Evolutionary conservation across 2,888 invertebrate species (phyloP), one percentile per base, ranked within the genome.

Genomic region (Stenodera caucasica): DNA sequence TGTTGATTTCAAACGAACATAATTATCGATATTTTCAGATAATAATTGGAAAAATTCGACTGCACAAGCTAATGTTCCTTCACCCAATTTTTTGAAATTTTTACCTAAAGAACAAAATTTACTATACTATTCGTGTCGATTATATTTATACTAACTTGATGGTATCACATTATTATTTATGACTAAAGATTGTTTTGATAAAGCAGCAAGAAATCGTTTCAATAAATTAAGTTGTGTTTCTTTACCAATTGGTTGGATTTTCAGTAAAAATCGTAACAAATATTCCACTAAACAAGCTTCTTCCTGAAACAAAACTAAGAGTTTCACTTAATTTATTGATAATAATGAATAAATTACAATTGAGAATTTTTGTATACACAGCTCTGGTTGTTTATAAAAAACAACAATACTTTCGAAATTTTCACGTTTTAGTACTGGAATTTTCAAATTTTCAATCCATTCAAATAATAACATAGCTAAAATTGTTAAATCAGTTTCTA

Each of bases 391-490:
- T 49, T 85, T 84, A 12, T 86, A 84, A 61, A 86, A 78, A 0
- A 84, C 83, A 0, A 91, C 87, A 54, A 92, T 86, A 55, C 83
- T 81, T 57, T 88, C 86, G 49, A 92, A 81, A 74, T 89, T 87
- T 55, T 89, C 88, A 23, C 85, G 81, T 65, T 85, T 84, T 15
- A 92, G 76, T 30, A 91, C 80, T 0, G 90, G 89, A 57, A 83
- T 83, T 81, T 89, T 88, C 50, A 93, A 79, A 18, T 86, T 86
- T 74, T 92, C 91, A 55, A 93, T 76, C 92, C 92, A 93, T 67
- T 90, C 88, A 78, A 87, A 89, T 35, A 92, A 79, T 4, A 93
- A 77, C 1, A 84, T 84, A 0, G 87, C 81, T 37, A 92, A 76
- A 15, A 91, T 81, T 9, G 82, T 79, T 2, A 90, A 73, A 73